phyloP scores from a whole-genome alignment of 2,797 vertebrate species.

The Gymnoscopelus braueri region DNA sequence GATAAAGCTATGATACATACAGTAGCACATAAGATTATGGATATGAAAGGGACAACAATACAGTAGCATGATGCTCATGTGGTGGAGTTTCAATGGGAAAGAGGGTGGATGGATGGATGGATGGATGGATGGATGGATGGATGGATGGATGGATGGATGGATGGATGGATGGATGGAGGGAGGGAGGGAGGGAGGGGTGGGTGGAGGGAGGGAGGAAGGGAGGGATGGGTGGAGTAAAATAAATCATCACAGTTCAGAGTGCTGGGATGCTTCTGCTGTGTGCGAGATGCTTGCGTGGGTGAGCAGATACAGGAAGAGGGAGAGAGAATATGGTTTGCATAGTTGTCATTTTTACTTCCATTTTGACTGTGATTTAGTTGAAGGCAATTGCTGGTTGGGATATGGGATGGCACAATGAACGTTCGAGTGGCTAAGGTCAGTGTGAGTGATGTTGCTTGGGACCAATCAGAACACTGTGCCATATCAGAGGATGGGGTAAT shows the following conservation, averaged over 20 bases:
- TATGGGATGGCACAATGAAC: slow-evolving; percentile 39
- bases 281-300: slow-evolving; percentile 32
- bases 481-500: neutral
- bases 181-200: slow-evolving; percentile 14
- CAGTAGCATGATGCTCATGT: slow-evolving; percentile 41
- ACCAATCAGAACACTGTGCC: slow-evolving; percentile 32
- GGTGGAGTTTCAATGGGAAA: slow-evolving; percentile 24
- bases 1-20: slow-evolving; percentile 58
- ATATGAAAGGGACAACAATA: slow-evolving; percentile 45
- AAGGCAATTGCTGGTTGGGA: slow-evolving; percentile 37
- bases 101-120: slow-evolving; percentile 18
- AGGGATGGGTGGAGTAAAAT: slow-evolving; percentile 16
- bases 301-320: slow-evolving; percentile 43
- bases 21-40: slow-evolving; percentile 48
- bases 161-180: slow-evolving; percentile 8
- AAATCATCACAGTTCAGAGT: slow-evolving; percentile 27
- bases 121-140: slow-evolving; percentile 11
- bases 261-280: slow-evolving; percentile 36
- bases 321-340: slow-evolving; percentile 61
- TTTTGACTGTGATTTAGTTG: slow-evolving; percentile 21
- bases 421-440: slow-evolving; percentile 33
- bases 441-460: slow-evolving; percentile 20
- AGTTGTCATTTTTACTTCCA: slow-evolving; percentile 55
- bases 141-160: slow-evolving; percentile 16
- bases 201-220: slow-evolving; percentile 1